phyloP scores from a whole-genome alignment of 2,888 invertebrate genomes.

The Machimus atricapillus region DNA sequence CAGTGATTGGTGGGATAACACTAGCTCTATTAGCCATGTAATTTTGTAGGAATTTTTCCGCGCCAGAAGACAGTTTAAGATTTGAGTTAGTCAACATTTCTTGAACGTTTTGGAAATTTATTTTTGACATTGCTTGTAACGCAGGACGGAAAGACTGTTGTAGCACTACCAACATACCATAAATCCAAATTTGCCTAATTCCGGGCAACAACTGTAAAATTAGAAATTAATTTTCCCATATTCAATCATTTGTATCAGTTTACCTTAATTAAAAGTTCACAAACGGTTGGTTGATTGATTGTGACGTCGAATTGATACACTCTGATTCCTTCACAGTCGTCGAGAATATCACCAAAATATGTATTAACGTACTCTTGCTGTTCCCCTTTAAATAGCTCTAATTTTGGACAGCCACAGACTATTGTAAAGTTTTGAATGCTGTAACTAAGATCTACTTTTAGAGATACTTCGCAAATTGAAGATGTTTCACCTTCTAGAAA shows the following conservation, averaged over 20 bases:
- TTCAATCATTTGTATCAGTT: background rate
- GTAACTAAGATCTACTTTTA: constrained; percentile 49
- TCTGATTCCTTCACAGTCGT: constrained; percentile 52
- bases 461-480: constrained; percentile 53
- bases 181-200: constrained; percentile 56
- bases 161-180: constrained; percentile 51
- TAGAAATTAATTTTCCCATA: background rate
- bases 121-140: constrained; percentile 46
- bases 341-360: constrained; percentile 52
- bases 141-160: constrained; percentile 44
- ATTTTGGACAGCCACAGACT: constrained; percentile 55
- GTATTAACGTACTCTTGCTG: constrained; percentile 57
- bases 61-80: constrained; percentile 50
- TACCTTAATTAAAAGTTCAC: constrained; percentile 6
- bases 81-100: constrained; percentile 52
- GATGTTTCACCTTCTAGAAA: constrained; percentile 48
- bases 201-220: constrained; percentile 46
- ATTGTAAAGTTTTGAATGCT: constrained; percentile 47
- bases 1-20: background rate
- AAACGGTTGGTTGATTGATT: constrained; percentile 51
- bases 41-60: constrained; percentile 52
- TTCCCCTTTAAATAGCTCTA: constrained; percentile 56
- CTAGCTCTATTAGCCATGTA: constrained; percentile 21
- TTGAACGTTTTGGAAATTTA: constrained; percentile 56
- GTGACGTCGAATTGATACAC: constrained; percentile 57